Evolutionary conservation across 2,797 vertebrate species (phyloP), one percentile per base, ranked within the genome.

Genomic region (Dermochelys coriacea): DNA sequence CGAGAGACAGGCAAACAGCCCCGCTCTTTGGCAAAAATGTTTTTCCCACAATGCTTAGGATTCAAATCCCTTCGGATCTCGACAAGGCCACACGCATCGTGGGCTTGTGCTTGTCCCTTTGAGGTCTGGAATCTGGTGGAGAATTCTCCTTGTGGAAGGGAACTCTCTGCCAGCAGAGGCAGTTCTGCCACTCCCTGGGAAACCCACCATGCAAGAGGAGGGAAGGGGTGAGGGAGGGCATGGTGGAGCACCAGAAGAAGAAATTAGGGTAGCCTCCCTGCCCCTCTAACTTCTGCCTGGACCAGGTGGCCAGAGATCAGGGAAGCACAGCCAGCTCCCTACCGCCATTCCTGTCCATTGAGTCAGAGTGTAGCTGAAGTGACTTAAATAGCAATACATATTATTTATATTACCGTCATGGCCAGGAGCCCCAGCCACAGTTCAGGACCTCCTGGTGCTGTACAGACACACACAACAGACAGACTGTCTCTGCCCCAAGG

Each of bases 1-100:
- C 49, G 4, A 0, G 1, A 18, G 64, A 50, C 21, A 0, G 8
- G 71, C 59, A 64, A 45, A 74, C 68, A 85, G 57, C 10, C 68
- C 18, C 0, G 2, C 54, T 71, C 68, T 0, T 9, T 31, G 0
- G 0, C 41, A n/a, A 45, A 2, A 50, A 8, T 0, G 0, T 68
- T 68, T 21, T 15, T 77, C 68, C 55, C 80, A 59, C 16, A 49
- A 2, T 64, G 68, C 45, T 75, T 1, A 4, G 82, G 80, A 83
- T 90, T 29, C 49, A 7, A 1, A 31, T 1, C 3, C 10, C 23
- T 37, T 18, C 23, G 0, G 3, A 29, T 18, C 55, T 27, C 1
- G 1, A 77, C 50, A 10, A 5, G 14, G 37, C 57, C 5, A 1
- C 2, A 1, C 54, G 64, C 1, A 1, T 47, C 12, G 3, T 6